Conservation (phyloP, 2,797 vertebrate genomes). For the Lithobates sylvaticus region DNA sequence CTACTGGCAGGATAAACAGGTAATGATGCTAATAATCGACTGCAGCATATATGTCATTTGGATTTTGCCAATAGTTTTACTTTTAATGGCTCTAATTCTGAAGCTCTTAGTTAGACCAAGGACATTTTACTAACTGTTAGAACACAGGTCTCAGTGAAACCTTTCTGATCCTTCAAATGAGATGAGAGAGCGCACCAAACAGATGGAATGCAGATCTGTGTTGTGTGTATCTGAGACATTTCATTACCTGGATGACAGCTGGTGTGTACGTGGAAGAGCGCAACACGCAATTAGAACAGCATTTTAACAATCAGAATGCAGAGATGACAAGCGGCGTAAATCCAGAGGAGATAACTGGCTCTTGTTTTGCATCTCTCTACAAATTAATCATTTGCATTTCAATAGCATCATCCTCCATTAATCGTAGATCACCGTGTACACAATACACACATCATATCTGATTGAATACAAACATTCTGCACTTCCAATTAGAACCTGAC, state of each 20-base stretch:
- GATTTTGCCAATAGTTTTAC: no score
- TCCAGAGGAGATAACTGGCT: conserved; percentile 31
- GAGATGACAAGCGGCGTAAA: conserved; percentile 38
- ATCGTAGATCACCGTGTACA: conserved; percentile 35
- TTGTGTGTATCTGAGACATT: conserved; percentile 16
- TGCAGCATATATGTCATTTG: no score
- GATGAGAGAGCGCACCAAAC: neutral
- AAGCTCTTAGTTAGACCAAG: no score
- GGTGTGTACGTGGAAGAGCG: conserved; percentile 5
- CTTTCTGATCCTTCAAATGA: neutral
- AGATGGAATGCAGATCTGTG: conserved; percentile 10
- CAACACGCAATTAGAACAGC: conserved; percentile 44
- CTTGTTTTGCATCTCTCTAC: conserved; percentile 40
- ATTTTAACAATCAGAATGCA: conserved; percentile 39
- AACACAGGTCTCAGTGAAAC: no score
- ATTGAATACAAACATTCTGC: conserved; percentile 40
- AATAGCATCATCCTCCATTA: conserved; percentile 31
- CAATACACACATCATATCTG: conserved; percentile 28
- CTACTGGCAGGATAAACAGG: no score
- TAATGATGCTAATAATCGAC: no score
- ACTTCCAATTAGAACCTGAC: conserved; percentile 30
- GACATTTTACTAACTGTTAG: no score
- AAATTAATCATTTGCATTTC: conserved; percentile 54
- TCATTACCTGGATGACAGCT: conserved; percentile 41
- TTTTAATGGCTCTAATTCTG: no score